phyloP scores from a whole-genome alignment of 2,113 vertebrate genomes.

The Vimba vimba region DNA sequence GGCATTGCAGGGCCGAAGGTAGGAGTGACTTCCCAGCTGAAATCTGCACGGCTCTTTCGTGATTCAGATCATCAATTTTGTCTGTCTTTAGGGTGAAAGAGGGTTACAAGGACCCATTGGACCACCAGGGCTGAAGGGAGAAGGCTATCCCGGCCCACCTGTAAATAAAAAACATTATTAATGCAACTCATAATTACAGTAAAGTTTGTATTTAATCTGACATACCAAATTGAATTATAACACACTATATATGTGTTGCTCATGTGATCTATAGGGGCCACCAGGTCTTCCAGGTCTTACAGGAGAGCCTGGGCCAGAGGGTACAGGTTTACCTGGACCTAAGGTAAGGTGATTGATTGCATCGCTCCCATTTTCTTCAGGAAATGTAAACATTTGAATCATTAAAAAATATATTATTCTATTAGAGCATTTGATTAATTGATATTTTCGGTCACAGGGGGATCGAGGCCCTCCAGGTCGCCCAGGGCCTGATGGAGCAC shows the following conservation, averaged over 20 bases:
- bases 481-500: conserved; percentile 73
- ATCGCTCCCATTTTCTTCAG: neutral
- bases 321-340: conserved; percentile 80
- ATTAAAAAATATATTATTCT: neutral
- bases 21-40: conserved; percentile 9
- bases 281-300: conserved; percentile 74
- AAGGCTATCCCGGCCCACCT: conserved; percentile 77
- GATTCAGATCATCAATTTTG: neutral
- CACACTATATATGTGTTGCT: conserved; percentile 15
- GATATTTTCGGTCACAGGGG: conserved; percentile 72
- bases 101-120: conserved; percentile 76
- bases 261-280: conserved; percentile 72
- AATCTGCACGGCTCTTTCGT: neutral
- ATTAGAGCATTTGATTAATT: neutral
- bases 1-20: conserved; percentile 82
- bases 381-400: neutral
- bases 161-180: conserved; percentile 70
- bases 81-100: conserved; percentile 76
- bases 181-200: neutral
- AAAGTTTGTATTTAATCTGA: neutral
- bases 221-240: neutral
- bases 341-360: conserved; percentile 75
- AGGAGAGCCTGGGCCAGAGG: conserved; percentile 80
- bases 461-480: conserved; percentile 76
- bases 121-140: conserved; percentile 77